Evolutionary conservation across 2,888 invertebrate species (phyloP), one percentile per base, ranked within the genome.

Genomic region (Eupithecia abbreviata): DNA sequence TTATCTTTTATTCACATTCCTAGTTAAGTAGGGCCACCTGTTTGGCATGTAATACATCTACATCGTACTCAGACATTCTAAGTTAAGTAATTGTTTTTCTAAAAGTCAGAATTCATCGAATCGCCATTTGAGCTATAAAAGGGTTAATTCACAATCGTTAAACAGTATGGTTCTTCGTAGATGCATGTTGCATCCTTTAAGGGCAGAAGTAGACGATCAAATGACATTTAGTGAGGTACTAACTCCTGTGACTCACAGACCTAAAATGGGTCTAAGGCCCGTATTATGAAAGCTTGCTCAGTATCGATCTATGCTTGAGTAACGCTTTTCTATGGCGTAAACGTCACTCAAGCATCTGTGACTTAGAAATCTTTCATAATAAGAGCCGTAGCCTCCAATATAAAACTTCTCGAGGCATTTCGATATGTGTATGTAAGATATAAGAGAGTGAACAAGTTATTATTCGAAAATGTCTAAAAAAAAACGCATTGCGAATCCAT

Each of bases 141-240:
- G 77, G 77, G 4, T 69, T 77, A 77, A 77, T 77, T 72, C 66
- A 67, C 74, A 66, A 75, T 75, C 70, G 70, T 74, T 69, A 70
- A 74, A 74, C 71, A 74, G 45, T 68, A 43, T 62, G 45, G 71
- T 62, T 62, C 4, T 58, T 71, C 74, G 47, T 77, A 30, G 66
- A 66, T 42, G 15, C 45, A 51, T 41, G 42, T 69, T 45, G n/a
- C 51, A 49, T 73, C 41, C 55, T 49, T 78, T 78, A 65, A 78
- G 75, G 71, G 49, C 51, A 4, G 12, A 12, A n/a, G 65, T 72
- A 71, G 68, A 72, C 71, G 43, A 15, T 12, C 58, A 74, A 69
- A 47, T 69, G 18, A 47, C 15, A 68, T 45, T n/a, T 42, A 7
- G 2, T 66, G 3, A 18, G 58, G 18, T 62, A 30, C 58, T 58